phyloP scores from a whole-genome alignment of 2,113 vertebrate species.

The Thunnus thynnus region DNA sequence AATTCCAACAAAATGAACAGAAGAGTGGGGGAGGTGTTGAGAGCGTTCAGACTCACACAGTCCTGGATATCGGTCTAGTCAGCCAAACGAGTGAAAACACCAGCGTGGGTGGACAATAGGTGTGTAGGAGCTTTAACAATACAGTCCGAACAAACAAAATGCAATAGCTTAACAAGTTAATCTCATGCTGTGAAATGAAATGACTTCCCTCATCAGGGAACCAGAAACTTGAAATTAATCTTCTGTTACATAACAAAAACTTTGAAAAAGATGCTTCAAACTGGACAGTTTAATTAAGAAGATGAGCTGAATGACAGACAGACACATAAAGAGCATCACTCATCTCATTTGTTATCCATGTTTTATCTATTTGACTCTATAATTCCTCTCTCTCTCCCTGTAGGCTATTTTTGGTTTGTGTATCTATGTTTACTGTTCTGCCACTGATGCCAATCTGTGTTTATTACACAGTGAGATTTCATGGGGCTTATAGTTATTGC shows the following conservation, averaged over 20 bases:
- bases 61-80: neutral
- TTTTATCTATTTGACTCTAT: too few species aligned
- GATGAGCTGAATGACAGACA: too few species aligned
- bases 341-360: neutral
- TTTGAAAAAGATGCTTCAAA: too few species aligned
- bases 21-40: conserved; percentile 4
- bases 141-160: neutral
- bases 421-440: too few species aligned
- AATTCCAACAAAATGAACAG: neutral
- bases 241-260: too few species aligned
- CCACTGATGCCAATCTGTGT: too few species aligned
- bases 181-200: neutral
- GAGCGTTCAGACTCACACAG: neutral
- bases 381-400: too few species aligned
- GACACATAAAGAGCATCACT: neutral
- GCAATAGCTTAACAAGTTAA: neutral
- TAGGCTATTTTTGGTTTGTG: too few species aligned
- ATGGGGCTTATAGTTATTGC: too few species aligned
- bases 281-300: too few species aligned
- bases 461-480: too few species aligned
- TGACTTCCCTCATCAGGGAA: neutral
- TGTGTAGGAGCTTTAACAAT: neutral
- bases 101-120: neutral
- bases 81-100: neutral
- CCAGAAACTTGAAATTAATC: neutral